These are phyloP conservation scores for Salvelinus fontinalis DNA, from an alignment of 2,113 vertebrate species.

Conservation along the genomic window DNA sequence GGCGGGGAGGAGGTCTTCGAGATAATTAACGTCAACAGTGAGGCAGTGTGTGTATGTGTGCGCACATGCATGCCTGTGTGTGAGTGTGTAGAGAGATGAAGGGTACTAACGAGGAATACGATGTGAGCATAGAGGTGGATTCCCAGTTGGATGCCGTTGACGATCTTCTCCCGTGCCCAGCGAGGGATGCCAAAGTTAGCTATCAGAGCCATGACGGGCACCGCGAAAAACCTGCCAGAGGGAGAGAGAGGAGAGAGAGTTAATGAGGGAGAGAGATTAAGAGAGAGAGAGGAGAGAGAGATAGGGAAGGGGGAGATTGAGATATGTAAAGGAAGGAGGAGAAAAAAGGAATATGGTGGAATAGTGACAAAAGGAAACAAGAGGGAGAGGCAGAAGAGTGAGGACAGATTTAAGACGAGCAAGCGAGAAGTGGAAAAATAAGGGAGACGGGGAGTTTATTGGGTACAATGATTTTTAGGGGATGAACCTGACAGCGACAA, in stretches of 20 bases:
- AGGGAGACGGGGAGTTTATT: no score
- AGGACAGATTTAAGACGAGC: neutral
- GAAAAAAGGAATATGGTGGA: constrained; percentile 31
- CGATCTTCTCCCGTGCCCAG: constrained; percentile 93
- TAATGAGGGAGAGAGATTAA: neutral
- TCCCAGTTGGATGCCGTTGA: constrained; percentile 91
- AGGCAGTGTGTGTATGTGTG: neutral
- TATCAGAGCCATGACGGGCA: constrained; percentile 88
- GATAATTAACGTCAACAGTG: neutral
- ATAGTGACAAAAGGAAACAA: neutral
- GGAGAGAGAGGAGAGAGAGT: neutral
- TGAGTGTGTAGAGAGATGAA: constrained; percentile 5
- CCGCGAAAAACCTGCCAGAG: constrained; percentile 85
- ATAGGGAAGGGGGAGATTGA: constrained; percentile 1
- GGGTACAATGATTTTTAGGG: neutral
- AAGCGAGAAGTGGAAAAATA: no score
- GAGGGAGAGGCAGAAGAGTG: constrained; percentile 6
- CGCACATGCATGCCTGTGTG: constrained; percentile 5
- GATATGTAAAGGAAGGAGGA: constrained; percentile 26
- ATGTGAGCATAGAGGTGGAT: constrained; percentile 91
- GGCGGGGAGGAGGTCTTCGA: no score
- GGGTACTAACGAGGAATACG: constrained; percentile 77
- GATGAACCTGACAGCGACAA: neutral
- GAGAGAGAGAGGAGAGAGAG: neutral
- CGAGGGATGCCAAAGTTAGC: constrained; percentile 92